Evolutionary conservation across 2,797 vertebrate species (phyloP).

Genomic region (Sylvia borin): DNA sequence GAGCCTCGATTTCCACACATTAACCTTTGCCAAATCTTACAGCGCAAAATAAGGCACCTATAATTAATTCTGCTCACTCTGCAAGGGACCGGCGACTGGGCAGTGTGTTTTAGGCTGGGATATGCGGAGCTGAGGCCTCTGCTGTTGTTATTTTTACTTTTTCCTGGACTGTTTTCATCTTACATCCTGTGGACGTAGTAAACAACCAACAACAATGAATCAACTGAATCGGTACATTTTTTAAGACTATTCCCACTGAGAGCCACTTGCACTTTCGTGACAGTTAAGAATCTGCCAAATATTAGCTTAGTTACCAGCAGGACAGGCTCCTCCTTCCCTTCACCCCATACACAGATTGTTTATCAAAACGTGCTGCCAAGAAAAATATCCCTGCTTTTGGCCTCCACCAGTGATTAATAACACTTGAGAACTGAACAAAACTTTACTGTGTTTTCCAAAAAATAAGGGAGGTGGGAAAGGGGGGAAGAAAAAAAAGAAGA

Average conservation of each 20-base stretch:
- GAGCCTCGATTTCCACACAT: not conserved
- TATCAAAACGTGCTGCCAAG: constrained; percentile 77
- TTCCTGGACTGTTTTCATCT: constrained; percentile 39
- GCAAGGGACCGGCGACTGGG: not conserved
- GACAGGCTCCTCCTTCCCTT: constrained; percentile 47
- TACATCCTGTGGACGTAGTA: constrained; percentile 60
- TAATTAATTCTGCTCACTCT: not conserved
- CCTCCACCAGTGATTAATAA: constrained; percentile 79
- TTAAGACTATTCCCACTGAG: constrained; percentile 62
- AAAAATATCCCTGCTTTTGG: constrained; percentile 76
- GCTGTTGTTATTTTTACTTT: constrained; percentile 50
- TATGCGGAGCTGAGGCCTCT: not conserved
- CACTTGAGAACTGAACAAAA: constrained; percentile 76
- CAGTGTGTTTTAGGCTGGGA: not conserved
- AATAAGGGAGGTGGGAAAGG: constrained; percentile 14
- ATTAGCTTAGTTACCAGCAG: constrained; percentile 58
- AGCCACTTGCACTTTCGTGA: constrained; percentile 66
- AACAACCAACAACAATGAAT: constrained; percentile 71
- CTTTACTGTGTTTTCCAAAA: constrained; percentile 67
- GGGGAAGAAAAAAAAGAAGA: not conserved
- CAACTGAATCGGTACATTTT: constrained; percentile 67
- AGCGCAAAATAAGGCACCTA: not conserved
- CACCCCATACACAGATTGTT: constrained; percentile 78
- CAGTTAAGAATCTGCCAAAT: constrained; percentile 68
- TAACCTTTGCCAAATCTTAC: not conserved